Evolutionary conservation across 2,113 vertebrate genomes (phyloP), one percentile per base, ranked within the genome.

Genomic region (Paradisaea rubra): DNA sequence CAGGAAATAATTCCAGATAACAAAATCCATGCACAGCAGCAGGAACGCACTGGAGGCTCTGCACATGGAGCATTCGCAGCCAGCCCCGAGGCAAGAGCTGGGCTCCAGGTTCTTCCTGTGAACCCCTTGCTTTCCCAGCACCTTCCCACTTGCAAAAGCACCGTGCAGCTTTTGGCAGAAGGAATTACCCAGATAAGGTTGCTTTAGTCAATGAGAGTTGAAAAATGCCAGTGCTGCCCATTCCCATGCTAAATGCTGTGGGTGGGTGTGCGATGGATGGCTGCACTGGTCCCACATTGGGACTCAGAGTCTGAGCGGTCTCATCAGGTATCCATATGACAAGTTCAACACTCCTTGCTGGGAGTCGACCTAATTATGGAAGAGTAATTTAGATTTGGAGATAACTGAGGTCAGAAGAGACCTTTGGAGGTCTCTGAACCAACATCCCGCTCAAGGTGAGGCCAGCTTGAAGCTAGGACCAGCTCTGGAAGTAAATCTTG

Each of bases 1-100:
- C 78, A 94, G 95, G 94, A 96, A 95, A 77, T 93, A 52, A 52
- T 85, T 93, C 24, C 79, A 82, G 91, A 91, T 95, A 89, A 87
- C 60, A 47, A 81, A 89, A 85, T 53, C 71, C 59, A n/a, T 80
- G 86, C 23, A 19, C 2, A 0, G 74, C 2, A 0, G 35, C 19
- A 61, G 35, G 35, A 83, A 65, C 3, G 2, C 9, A 1, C 47
- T 66, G 45, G 42, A 83, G 52, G 64, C 72, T 72, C 41, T 1
- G 2, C 60, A 54, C 2, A 0, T 70, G 63, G 72, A 54, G n/a
- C 15, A n/a, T 83, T 89, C 0, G 0, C 4, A 10, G 42, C 27
- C 64, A 88, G 61, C 20, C 24, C 28, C 0, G 0, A 56, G 30
- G 27, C 53, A 57, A 41, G 59, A 77, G 24, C 44, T 65, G 45